Conservation (phyloP, 2,113 vertebrate species). For the Vulpes vulpes region DNA sequence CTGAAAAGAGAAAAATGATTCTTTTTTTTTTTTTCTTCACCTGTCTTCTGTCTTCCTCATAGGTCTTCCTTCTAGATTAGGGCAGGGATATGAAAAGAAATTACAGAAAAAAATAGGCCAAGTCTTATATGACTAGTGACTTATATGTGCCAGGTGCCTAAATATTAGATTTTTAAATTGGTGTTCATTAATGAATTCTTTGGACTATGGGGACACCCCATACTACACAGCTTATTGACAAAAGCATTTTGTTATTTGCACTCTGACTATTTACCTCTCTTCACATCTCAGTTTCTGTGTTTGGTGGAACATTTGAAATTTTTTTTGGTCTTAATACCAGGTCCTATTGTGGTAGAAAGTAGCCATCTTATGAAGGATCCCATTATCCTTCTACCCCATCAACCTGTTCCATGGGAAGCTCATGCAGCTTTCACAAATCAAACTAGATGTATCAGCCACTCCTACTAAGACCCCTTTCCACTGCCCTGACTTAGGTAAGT, state of each 20-base stretch:
- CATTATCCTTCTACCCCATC: not conserved
- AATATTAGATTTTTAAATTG: not conserved
- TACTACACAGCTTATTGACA: not conserved
- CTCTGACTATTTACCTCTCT: not conserved
- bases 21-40: not conserved
- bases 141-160: not conserved
- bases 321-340: not conserved
- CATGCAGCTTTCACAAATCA: not conserved
- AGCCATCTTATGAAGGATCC: not conserved
- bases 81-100: not conserved
- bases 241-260: not conserved
- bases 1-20: not conserved
- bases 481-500: not conserved
- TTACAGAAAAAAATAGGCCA: not conserved
- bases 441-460: not conserved
- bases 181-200: not conserved
- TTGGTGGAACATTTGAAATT: not conserved
- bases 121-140: not conserved
- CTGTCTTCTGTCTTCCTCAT: not conserved
- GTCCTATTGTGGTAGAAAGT: not conserved
- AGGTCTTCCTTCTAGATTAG: not conserved
- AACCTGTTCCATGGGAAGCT: not conserved
- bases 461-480: not conserved
- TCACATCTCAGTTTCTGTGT: not conserved
- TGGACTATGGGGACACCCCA: not conserved